Base-by-base conservation (phyloP, 2,113 vertebrate genomes). In the Emydura subglobosa region DNA sequence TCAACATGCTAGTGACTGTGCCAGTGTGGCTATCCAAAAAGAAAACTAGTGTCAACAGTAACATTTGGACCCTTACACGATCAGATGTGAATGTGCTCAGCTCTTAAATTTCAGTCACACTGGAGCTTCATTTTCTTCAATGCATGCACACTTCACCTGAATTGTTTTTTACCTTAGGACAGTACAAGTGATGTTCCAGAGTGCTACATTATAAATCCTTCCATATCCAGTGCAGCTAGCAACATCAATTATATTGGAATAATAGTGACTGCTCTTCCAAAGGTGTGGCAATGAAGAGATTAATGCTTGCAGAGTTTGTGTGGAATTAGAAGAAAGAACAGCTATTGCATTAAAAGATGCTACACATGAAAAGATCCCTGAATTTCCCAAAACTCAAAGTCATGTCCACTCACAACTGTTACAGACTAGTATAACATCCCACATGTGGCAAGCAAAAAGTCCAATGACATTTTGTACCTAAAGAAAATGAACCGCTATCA, bases 11-110 rank as follows among this genome's bases (percentile, higher is more conserved):
- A 90, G 57, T 55, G 82, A 91, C 53, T 95, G 87, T 97, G 96
- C 97, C 97, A 97, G 88, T 91, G 84, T 90, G 94, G 84, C 95
- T 94, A 91, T 95, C 94, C 96, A 97, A 94, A 94, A 96, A 96
- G 82, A 91, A 97, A 97, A 97, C 82, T 85, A 93, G 91, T 89
- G 93, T 97, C 95, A 97, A 97, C 96, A 96, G 82, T 47, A 96
- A 96, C 47, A 91, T 93, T 94, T 97, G 96, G 96, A 97, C 89
- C 44, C 72, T 79, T 55, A 50, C 61, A 39, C 68, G 88, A 88
- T 94, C 96, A 97, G 96, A 97, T 90, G 93, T 59, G 86, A 87
- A 97, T 89, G 80, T 87, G 95, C 61, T 93, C 94, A 96, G 89
- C 90, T 97, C 96, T 97, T 94, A 93, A 94, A 96, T 96, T 96